Conservation (phyloP, 2,113 vertebrate genomes). For the Bubo blakistoni region DNA sequence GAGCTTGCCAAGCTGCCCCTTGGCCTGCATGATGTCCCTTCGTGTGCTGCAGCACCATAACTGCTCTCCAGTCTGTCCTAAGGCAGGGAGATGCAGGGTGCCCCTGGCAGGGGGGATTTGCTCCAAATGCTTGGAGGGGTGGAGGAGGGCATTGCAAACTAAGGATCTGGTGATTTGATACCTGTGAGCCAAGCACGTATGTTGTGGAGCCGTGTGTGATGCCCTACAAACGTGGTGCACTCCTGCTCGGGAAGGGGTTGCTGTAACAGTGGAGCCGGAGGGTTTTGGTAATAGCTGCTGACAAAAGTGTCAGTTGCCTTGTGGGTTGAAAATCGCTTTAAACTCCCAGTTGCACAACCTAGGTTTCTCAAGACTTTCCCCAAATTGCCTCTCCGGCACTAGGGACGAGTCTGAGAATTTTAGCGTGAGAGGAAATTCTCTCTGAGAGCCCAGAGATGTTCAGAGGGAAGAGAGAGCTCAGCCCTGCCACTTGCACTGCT, state of each 20-base stretch:
- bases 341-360: conserved; percentile 17
- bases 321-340: conserved; percentile 19
- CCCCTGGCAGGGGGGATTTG: background rate
- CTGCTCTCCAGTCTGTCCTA: background rate
- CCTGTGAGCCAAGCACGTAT: background rate
- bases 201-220: background rate
- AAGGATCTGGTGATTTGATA: background rate
- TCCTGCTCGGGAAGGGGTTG: background rate
- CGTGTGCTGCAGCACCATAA: background rate
- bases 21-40: background rate
- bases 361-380: conserved; percentile 47
- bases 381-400: background rate
- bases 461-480: background rate
- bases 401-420: conserved; percentile 5
- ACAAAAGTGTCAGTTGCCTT: conserved; percentile 9
- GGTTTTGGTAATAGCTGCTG: background rate
- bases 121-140: background rate
- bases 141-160: background rate
- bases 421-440: background rate
- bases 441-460: background rate
- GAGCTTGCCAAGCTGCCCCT: background rate
- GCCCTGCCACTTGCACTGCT: background rate
- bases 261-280: background rate
- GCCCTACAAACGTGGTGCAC: background rate
- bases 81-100: background rate